Evolutionary conservation across 2,797 vertebrate genomes (phyloP).

Genomic region (Rhabdomys pumilio): DNA sequence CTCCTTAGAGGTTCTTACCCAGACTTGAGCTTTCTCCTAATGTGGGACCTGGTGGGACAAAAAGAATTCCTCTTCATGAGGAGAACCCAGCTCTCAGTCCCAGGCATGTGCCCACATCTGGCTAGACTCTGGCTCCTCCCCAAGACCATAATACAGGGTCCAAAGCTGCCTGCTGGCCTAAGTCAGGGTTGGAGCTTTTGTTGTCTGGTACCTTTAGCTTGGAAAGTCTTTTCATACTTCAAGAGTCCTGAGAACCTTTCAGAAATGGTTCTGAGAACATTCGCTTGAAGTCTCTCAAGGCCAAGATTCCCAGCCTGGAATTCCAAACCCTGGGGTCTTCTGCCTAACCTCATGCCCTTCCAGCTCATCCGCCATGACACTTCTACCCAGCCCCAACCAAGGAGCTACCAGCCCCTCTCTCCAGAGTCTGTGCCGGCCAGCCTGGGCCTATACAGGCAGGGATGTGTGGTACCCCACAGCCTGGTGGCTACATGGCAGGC

Average conservation of each 20-base stretch:
- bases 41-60: accelerated
- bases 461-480: not conserved
- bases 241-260: not conserved
- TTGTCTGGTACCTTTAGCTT: not conserved
- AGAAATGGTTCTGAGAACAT: constrained; percentile 3
- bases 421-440: not conserved
- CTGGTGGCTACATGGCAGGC: accelerated
- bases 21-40: not conserved
- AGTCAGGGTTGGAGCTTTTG: not conserved
- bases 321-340: not conserved
- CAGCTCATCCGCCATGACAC: too few species aligned
- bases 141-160: not conserved
- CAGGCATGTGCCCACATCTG: not conserved
- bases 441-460: not conserved
- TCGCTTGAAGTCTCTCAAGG: not conserved
- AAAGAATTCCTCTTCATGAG: not conserved
- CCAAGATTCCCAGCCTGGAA: not conserved
- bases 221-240: not conserved
- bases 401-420: not conserved
- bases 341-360: not conserved
- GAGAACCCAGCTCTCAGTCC: accelerated
- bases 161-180: not conserved
- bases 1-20: not conserved
- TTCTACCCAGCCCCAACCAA: not conserved
- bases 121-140: not conserved